Base-by-base conservation (phyloP, 2,888 invertebrate species). In the Erannis defoliaria region DNA sequence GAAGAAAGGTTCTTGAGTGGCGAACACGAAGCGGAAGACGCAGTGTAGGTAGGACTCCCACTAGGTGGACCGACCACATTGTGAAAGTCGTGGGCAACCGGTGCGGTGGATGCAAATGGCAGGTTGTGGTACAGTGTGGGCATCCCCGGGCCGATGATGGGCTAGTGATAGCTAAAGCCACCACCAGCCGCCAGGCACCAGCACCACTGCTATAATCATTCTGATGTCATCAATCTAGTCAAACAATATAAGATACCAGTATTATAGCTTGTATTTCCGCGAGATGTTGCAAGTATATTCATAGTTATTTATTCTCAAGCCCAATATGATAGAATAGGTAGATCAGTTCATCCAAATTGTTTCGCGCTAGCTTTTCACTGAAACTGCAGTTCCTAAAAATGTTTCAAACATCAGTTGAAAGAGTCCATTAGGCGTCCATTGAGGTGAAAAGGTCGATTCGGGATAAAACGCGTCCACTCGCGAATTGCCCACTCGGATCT, bases 401-500 rank as follows among this genome's bases (percentile, higher is more conserved):
- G 55, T 71, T 68, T 71, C 62, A 68, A 71, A 70, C 64, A 65
- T 49, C 59, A 53, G 12, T 50, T 64, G 66, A 67, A 70, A 72
- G 64, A 66, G 66, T 71, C 73, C 73, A 72, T 73, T 73, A 73
- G 72, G 68, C 66, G 55, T 12, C 68, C 67, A 73, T 72, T 71
- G 73, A 71, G 68, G 70, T 73, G 70, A 66, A 71, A 70, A 66
- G 69, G 65, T 66, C 63, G 66, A 55, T 64, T 64, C 66, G 60
- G 55, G 56, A 53, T 79, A 84, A 85, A 86, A 78, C 84, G 81
- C 78, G 85, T 85, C 86, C 89, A 89, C 87, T 88, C 82, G 82
- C 82, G 87, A 89, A 90, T 90, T 88, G 89, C 85, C 89, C 85
- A 83, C 86, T 85, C 87, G 81, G 82, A 87, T 89, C 90, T 92